phyloP scores from a whole-genome alignment of 2,888 invertebrate genomes.

The Meganola albula region DNA sequence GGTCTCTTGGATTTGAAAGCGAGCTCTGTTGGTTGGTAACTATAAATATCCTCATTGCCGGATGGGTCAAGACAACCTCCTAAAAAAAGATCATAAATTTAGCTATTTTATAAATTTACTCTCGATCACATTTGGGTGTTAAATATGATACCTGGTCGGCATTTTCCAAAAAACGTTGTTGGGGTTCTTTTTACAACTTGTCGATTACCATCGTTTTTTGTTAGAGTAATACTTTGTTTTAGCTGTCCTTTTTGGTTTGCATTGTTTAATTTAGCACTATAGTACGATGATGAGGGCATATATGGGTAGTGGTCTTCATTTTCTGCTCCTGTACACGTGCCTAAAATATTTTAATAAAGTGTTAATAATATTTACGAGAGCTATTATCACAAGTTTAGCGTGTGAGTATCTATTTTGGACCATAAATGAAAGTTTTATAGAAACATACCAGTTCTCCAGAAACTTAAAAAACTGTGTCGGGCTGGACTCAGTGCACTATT shows the following conservation, averaged over 20 bases:
- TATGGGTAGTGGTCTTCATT: slow-evolving; percentile 46
- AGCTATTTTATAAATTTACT: too few relatives aligned
- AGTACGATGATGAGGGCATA: slow-evolving; percentile 28
- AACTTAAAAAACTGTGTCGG: slow-evolving; percentile 25
- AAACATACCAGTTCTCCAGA: slow-evolving; percentile 18
- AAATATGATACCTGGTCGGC: slow-evolving; percentile 50
- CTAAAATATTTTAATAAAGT: slow-evolving; percentile 26
- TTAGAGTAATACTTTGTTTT: slow-evolving; percentile 28
- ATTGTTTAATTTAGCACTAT: slow-evolving; percentile 9
- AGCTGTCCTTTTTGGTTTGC: slow-evolving; percentile 16
- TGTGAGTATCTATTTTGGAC: neutral
- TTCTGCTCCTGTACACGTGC: slow-evolving; percentile 41
- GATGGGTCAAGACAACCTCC: slow-evolving; percentile 68
- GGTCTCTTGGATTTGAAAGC: neutral
- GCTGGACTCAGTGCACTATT: slow-evolving; percentile 35
- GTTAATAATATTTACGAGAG: neutral
- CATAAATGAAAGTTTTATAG: too few relatives aligned
- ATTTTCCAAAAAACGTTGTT: slow-evolving; percentile 52
- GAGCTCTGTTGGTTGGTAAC: slow-evolving; percentile 33
- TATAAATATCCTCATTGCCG: slow-evolving; percentile 55
- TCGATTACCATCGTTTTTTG: slow-evolving; percentile 27
- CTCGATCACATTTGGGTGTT: too few relatives aligned
- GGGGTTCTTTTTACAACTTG: slow-evolving; percentile 20
- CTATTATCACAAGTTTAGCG: neutral
- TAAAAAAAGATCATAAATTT: slow-evolving; percentile 30